Evolutionary conservation across 1,140 invertebrate genomes (phyloP), one percentile per base, ranked within the genome.

Genomic region (Chironomus tepperi): DNA sequence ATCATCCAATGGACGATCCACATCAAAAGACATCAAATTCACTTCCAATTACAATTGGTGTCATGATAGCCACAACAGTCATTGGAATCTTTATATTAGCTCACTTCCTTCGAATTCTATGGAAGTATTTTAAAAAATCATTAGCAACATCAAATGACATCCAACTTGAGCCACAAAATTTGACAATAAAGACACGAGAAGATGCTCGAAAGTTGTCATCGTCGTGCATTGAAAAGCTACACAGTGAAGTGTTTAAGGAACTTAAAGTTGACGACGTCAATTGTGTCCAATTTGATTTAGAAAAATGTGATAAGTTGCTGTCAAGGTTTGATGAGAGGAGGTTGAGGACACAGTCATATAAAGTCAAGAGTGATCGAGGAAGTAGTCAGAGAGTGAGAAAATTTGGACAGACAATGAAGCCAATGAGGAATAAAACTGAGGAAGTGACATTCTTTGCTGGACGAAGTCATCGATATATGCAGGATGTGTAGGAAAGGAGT

Each of bases 201-300:
- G 90, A 89, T 77, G 93, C 93, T 75, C 93, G 86, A 73, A 89
- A 90, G 47, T n/a, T 57, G 10, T 12, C 47, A 57, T 57, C 47
- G 47, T 12, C 47, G 8, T 12, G 47, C 7, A n/a, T 57, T 57
- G 10, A 57, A 2, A 10, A 57, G 47, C 7, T 57, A 2, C 10
- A 57, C 5, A 5, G 24, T 34, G 24, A 34, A 34, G 5, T 34
- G 24, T 34, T 34, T 2, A 57, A 57, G n/a, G n/a, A 12, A 57
- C 7, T 57, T 1, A 57, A 57, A 57, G n/a, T n/a, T 7, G n/a
- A 57, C 2, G 47, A 57, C 1, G 47, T 2, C 7, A 10, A 57
- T 57, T n/a, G 47, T 7, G 24, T 57, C 7, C 47, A 57, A 57
- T 57, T 10, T n/a, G n/a, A 12, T 57, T n/a, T n/a, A 2, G 47